Percentiles rank a stretch among this genome's conserved stretches.
These are phyloP conservation scores for Drosophila oshimai DNA, from an alignment of 1,140 invertebrate species.

Conservation along the genomic window DNA sequence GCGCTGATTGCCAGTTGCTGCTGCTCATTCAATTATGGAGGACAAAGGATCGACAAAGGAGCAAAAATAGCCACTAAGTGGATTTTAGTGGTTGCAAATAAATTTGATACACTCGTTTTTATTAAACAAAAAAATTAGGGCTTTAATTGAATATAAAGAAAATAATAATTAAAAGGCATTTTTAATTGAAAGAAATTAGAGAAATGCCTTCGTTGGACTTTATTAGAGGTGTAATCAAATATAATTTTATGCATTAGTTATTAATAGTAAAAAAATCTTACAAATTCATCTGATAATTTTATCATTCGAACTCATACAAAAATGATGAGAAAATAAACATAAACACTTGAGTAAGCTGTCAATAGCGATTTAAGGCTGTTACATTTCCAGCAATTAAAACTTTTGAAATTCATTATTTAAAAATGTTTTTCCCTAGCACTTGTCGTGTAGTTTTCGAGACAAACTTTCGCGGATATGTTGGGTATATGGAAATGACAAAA, in stretches of 20 bases:
- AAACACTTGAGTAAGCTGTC: background rate
- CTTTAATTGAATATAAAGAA: slow-evolving; percentile 3
- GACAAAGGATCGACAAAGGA: slow-evolving; percentile 9
- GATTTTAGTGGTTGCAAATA: background rate
- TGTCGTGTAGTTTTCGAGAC: background rate
- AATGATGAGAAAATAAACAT: background rate
- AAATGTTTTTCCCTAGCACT: background rate
- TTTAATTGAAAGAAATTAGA: background rate
- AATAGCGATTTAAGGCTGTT: background rate
- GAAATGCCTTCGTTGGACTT: no score
- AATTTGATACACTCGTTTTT: background rate
- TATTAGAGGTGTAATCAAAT: no score
- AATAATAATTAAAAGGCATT: background rate
- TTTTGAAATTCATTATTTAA: background rate
- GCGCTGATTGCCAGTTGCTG: background rate
- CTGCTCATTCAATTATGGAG: slow-evolving; percentile 17
- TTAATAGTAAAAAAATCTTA: no score
- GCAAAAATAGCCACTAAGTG: slow-evolving; percentile 8
- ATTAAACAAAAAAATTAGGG: no score
- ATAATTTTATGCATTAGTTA: no score
- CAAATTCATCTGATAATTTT: no score
- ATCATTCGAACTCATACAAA: no score
- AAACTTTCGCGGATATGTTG: slow-evolving; percentile 22
- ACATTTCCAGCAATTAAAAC: slow-evolving; percentile 1
- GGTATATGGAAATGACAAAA: slow-evolving; percentile 33